Base-by-base conservation (phyloP, 2,797 vertebrate species). In the Crocidura indochinensis region DNA sequence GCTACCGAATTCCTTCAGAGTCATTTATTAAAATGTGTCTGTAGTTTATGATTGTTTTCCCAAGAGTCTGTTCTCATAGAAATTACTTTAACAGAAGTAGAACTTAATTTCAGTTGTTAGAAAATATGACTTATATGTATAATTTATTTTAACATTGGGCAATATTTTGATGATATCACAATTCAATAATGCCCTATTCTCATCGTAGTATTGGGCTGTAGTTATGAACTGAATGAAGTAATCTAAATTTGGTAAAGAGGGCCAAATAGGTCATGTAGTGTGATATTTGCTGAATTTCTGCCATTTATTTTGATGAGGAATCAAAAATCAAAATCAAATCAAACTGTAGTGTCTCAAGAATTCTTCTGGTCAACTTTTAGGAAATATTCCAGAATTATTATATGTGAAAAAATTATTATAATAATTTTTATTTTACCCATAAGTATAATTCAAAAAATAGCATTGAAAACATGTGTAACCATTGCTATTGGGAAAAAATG, bases 401-500 rank as follows among this genome's bases (percentile, higher is more conserved):
- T 84, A 31, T 7, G 9, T 75, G 38, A 2, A 38, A 12, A 84
- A 14, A 64, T 85, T 9, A n/a, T 79, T 89, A 22, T 74, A 83
- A 73, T 87, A 78, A 81, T 4, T 15, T 53, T 83, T 26, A 78
- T 74, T 38, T 51, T 67, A 29, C 27, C 22, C 1, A 47, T 10
- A 81, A 26, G 80, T 91, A 65, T 49, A 47, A 82, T 90, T 12
- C 19, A 46, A 84, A 91, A 65, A 89, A 78, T 77, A 53, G 6
- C 14, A 67, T 10, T 31, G 44, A n/a, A 81, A 84, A 84, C n/a
- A 78, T 80, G 29, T 78, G 10, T 86, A 85, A 22, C 26, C 24
- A 31, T 29, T 78, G 82, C 49, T 92, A 91, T 64, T 5, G 71
- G 69, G 46, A 69, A 91, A 90, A 84, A 81, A 81, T 71, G 31